phyloP scores from a whole-genome alignment of 2,113 vertebrate species.

The Tinamus guttatus region DNA sequence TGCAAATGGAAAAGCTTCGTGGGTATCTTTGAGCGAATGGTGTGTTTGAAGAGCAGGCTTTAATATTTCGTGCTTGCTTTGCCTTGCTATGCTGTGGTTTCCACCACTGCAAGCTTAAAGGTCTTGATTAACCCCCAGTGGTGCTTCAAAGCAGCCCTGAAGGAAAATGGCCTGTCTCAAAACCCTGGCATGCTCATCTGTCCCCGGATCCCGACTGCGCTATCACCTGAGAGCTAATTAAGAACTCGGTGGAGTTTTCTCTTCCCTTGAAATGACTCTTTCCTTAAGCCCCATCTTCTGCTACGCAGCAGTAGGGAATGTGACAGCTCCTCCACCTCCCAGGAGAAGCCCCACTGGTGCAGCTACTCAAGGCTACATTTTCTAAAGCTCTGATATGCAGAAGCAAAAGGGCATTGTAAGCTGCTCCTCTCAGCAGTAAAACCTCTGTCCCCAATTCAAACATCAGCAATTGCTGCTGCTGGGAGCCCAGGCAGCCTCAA shows the following conservation, averaged over 20 bases:
- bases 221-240: background rate
- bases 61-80: background rate
- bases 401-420: background rate
- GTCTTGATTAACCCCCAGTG: background rate
- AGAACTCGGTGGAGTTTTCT: background rate
- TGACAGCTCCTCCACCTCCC: background rate
- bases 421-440: background rate
- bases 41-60: background rate
- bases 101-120: background rate
- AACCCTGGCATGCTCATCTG: background rate
- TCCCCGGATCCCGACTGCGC: background rate
- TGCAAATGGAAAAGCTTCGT: background rate
- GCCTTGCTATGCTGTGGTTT: background rate
- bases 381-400: background rate
- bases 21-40: background rate
- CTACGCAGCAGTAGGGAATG: background rate
- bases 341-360: background rate
- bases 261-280: background rate
- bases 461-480: background rate
- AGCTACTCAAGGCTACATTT: background rate
- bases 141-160: background rate
- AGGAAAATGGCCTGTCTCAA: background rate
- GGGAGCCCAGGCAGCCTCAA: background rate
- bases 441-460: background rate
- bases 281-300: background rate